Conservation (phyloP, 2,888 invertebrate species). For the Xylota segnis region DNA sequence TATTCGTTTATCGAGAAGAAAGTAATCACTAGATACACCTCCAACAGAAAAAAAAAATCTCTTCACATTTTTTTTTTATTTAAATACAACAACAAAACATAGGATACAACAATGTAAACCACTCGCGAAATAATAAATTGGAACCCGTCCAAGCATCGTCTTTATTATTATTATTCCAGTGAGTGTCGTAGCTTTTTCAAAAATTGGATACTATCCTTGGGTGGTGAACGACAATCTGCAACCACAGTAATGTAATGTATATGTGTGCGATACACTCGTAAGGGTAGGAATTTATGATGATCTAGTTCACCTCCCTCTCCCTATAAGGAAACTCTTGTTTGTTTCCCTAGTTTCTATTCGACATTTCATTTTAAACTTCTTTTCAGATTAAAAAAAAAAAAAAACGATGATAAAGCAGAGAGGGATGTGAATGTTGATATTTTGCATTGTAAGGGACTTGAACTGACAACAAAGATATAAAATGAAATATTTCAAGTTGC, state of each 20-base stretch:
- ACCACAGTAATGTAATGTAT: constrained; percentile 2
- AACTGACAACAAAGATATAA: too few relatives aligned
- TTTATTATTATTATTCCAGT: constrained; percentile 4
- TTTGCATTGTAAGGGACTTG: too few relatives aligned
- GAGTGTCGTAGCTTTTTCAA: background rate
- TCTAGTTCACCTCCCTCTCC: background rate
- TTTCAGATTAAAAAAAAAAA: background rate
- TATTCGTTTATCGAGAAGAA: constrained; percentile 2
- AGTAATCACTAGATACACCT: background rate
- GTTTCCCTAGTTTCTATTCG: background rate
- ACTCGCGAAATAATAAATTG: constrained; percentile 46
- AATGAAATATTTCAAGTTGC: background rate
- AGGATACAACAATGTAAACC: constrained; percentile 2
- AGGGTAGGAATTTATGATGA: constrained; percentile 3
- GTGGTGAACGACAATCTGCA: background rate
- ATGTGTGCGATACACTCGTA: background rate
- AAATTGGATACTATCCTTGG: constrained; percentile 7
- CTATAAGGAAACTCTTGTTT: background rate
- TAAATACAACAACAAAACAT: background rate
- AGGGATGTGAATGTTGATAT: background rate
- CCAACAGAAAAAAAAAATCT: background rate
- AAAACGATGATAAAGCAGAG: background rate
- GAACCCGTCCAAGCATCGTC: constrained; percentile 40
- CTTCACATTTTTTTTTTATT: background rate
- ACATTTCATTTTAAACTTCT: background rate